phyloP scores from a whole-genome alignment of 2,113 vertebrate genomes.

The Crocuta crocuta region DNA sequence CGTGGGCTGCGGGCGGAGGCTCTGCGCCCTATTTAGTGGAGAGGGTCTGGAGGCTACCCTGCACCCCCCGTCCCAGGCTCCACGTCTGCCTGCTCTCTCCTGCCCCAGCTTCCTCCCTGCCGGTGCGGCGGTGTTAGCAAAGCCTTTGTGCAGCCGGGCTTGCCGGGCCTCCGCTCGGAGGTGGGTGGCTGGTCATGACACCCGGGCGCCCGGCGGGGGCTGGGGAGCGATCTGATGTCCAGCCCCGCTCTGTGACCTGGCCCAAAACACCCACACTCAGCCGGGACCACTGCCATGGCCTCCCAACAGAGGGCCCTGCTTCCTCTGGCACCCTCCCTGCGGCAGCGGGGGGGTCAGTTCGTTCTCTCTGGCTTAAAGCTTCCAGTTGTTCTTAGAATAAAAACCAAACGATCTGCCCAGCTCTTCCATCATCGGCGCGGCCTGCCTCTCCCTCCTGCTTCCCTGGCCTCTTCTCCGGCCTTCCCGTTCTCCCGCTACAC shows the following conservation, averaged over 20 bases:
- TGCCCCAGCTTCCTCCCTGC: neutral
- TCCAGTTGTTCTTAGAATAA: neutral
- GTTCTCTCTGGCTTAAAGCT: neutral
- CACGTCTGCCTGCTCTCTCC: rapidly evolving
- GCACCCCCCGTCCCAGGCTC: rapidly evolving
- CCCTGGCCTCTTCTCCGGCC: neutral
- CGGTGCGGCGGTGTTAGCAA: constrained; percentile 84
- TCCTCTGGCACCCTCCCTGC: neutral
- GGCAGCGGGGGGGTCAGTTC: neutral
- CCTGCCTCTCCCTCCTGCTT: neutral
- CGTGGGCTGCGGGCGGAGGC: neutral
- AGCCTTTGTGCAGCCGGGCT: constrained; percentile 87
- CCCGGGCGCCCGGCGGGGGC: neutral
- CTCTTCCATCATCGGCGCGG: neutral
- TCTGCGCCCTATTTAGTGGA: neutral
- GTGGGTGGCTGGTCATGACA: neutral
- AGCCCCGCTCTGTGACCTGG: neutral
- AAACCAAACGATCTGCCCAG: neutral
- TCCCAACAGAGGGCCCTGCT: neutral
- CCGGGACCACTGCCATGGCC: neutral
- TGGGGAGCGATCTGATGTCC: neutral
- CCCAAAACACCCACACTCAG: neutral
- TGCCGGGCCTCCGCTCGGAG: constrained; percentile 88
- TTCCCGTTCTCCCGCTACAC: neutral
- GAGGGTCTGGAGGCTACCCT: rapidly evolving